Percentiles rank a stretch among this genome's conserved stretches.
phyloP scores from a whole-genome alignment of 2,113 vertebrate genomes.

The Gopherus evgoodei region DNA sequence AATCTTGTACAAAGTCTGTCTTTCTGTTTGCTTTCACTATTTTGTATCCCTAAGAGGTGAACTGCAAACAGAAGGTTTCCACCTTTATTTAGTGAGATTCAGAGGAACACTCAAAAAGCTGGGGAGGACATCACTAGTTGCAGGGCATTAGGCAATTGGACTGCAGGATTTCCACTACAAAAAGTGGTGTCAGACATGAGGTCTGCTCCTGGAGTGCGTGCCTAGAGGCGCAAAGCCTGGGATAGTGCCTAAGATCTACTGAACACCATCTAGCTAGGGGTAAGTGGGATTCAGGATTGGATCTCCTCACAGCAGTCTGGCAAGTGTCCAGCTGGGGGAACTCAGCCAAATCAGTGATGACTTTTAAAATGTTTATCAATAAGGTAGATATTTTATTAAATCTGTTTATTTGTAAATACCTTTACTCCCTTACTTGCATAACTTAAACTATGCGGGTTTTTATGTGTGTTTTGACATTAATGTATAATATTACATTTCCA shows the following conservation, averaged over 20 bases:
- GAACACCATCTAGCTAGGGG: too few relatives aligned
- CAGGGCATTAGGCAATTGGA: background rate
- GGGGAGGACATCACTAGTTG: background rate
- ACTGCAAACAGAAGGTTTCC: too few relatives aligned
- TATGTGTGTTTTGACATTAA: background rate
- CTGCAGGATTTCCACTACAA: background rate
- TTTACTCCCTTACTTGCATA: background rate
- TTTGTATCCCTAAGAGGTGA: too few relatives aligned
- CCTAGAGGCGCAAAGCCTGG: too few relatives aligned
- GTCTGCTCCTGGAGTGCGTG: too few relatives aligned
- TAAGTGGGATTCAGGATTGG: too few relatives aligned
- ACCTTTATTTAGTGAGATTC: background rate
- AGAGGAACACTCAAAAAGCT: background rate
- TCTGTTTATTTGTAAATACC: background rate
- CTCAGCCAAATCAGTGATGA: background rate
- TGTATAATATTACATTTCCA: too few relatives aligned
- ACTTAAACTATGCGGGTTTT: background rate
- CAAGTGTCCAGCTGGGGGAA: background rate
- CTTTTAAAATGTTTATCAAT: background rate
- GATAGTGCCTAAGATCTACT: too few relatives aligned
- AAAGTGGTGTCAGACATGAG: too few relatives aligned
- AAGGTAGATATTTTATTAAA: background rate
- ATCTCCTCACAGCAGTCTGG: background rate
- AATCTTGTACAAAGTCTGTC: too few relatives aligned
- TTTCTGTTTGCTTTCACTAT: too few relatives aligned